Conservation (phyloP, 2,113 vertebrate genomes). For the Lamprologus callipterus region DNA sequence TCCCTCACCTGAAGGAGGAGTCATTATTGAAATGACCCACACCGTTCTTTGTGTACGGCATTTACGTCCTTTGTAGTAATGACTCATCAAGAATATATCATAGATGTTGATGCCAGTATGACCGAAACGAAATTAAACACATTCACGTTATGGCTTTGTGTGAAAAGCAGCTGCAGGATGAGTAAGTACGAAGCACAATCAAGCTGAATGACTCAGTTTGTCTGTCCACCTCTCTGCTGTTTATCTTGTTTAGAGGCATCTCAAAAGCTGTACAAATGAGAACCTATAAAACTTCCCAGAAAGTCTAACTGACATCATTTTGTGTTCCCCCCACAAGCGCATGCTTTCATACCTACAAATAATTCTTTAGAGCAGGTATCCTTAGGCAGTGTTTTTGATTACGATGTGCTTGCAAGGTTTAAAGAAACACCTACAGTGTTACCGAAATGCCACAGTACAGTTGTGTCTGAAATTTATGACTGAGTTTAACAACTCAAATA, state of each 20-base stretch:
- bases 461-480: not conserved
- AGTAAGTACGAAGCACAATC: constrained; percentile 3
- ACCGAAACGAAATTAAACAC: not conserved
- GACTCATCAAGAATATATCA: not conserved
- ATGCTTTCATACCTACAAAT: not conserved
- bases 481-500: not conserved
- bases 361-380: not conserved
- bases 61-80: not conserved
- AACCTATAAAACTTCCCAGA: not conserved
- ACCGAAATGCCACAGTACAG: not conserved
- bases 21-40: not conserved
- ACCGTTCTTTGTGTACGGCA: not conserved
- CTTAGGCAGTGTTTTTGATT: not conserved
- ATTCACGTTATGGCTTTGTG: not conserved
- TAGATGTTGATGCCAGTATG: not conserved
- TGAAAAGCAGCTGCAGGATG: not conserved
- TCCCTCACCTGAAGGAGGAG: not conserved
- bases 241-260: not conserved
- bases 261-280: not conserved
- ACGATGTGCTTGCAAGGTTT: not conserved
- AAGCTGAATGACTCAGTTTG: not conserved
- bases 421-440: not conserved
- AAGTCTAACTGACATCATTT: not conserved
- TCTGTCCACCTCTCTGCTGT: not conserved
- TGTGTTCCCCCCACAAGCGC: not conserved